A percentile compares a stretch with the other conserved stretches of the same genome.
These are phyloP conservation scores for Girardinichthys multiradiatus DNA, from an alignment of 2,113 vertebrate genomes.

Conservation along the genomic window DNA sequence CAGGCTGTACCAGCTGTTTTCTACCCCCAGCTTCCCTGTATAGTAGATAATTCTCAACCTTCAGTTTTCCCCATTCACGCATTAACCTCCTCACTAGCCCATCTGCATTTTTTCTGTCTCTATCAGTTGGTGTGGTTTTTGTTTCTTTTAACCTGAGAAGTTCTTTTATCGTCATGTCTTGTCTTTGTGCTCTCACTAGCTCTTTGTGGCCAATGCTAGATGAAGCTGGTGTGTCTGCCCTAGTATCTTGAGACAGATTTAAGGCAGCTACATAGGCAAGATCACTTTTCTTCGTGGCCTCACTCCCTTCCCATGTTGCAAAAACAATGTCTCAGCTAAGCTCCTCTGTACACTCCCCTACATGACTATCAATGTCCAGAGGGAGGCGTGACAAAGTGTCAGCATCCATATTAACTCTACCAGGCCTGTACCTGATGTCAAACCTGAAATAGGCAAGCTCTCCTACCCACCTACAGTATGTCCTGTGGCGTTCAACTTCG, in stretches of 20 bases:
- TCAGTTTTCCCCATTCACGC: not conserved
- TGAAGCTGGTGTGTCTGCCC: not conserved
- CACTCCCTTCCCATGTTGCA: not conserved
- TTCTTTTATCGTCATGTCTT: not conserved
- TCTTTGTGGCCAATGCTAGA: not conserved
- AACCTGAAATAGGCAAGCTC: not conserved
- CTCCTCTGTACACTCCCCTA: not conserved
- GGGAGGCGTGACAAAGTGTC: not conserved
- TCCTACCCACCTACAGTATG: no score
- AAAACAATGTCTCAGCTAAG: not conserved
- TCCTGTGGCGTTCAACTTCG: not conserved
- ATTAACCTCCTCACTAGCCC: not conserved
- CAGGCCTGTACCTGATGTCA: not conserved
- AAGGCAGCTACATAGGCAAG: not conserved
- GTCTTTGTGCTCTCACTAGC: not conserved
- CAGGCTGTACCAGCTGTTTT: not conserved
- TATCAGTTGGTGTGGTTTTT: not conserved
- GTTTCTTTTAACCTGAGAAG: not conserved
- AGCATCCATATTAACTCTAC: not conserved
- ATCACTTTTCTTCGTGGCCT: not conserved
- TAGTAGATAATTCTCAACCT: not conserved
- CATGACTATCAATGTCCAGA: not conserved
- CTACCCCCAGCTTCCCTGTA: conserved; percentile 3
- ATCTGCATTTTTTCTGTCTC: not conserved
- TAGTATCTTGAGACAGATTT: not conserved